These are phyloP conservation scores for Omphaloscelis lunosa DNA, from an alignment of 2,888 invertebrate species.

Conservation along the genomic window DNA sequence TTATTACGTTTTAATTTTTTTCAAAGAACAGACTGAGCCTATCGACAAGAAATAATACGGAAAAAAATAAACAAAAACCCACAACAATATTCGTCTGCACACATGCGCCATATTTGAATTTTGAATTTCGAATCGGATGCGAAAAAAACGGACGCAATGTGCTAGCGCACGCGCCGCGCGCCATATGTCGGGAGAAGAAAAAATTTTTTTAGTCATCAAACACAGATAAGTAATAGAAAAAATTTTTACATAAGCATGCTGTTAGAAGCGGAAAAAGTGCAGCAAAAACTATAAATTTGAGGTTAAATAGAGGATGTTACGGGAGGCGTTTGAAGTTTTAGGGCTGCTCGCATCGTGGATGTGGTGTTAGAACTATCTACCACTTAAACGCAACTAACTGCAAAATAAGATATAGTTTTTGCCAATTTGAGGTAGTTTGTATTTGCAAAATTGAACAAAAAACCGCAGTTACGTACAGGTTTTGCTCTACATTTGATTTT, in stretches of 20 bases:
- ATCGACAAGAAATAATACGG: slow-evolving; percentile 72
- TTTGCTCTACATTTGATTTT: not conserved
- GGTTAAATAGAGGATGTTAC: slow-evolving; percentile 85
- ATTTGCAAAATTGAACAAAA: not conserved
- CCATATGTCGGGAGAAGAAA: slow-evolving; percentile 83
- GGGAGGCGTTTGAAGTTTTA: slow-evolving; percentile 71
- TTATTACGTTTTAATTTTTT: slow-evolving; percentile 73
- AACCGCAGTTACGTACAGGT: too few species aligned
- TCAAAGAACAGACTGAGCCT: slow-evolving; percentile 76
- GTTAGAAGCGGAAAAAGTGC: slow-evolving; percentile 86
- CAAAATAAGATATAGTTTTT: not conserved
- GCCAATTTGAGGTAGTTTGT: not conserved
- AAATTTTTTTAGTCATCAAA: slow-evolving; percentile 85
- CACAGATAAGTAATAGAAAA: slow-evolving; percentile 87
- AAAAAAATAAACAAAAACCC: slow-evolving; percentile 78
- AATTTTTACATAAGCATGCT: slow-evolving; percentile 89
- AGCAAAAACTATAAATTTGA: slow-evolving; percentile 83
- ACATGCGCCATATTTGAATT: slow-evolving; percentile 86
- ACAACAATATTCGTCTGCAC: slow-evolving; percentile 80
- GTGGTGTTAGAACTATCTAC: not conserved
- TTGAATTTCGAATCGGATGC: slow-evolving; percentile 88
- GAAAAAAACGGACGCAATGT: slow-evolving; percentile 89
- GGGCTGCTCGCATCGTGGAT: slow-evolving; percentile 49
- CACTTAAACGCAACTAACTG: not conserved
- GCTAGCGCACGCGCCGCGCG: slow-evolving; percentile 85